Evolutionary conservation across 2,888 invertebrate species (phyloP), one percentile per base, ranked within the genome.

Genomic region (Sminthurinus aureus): DNA sequence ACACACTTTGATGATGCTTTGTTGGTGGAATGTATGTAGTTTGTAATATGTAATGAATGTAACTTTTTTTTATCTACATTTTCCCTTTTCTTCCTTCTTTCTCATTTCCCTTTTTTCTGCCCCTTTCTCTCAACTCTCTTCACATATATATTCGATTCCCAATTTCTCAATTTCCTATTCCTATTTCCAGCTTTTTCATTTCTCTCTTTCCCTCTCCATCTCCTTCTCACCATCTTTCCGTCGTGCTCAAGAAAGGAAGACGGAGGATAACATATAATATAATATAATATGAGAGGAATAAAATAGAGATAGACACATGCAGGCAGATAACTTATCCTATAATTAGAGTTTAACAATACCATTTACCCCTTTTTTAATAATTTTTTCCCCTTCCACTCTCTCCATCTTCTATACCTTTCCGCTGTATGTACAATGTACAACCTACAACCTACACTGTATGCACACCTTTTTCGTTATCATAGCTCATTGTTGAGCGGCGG

Each of bases 401-500:
- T 74, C 13, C 9, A 13, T 11, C 9, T 18, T 75, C 50, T 75
- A 38, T 4, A 26, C 12, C 24, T 75, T 75, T n/a, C n/a, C n/a
- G n/a, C n/a, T n/a, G n/a, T n/a, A n/a, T n/a, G n/a, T n/a, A n/a
- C n/a, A n/a, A n/a, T n/a, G n/a, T n/a, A n/a, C 26, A 26, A 12
- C 75, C 75, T 75, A n/a, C n/a, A n/a, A n/a, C n/a, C 9, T 52
- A 51, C 38, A 18, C 76, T 52, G n/a, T 51, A 18, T 18, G n/a
- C 4, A 13, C n/a, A 38, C 38, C 38, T 6, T 38, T 38, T 38
- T 38, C 38, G 1, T 38, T 38, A 38, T 38, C 38, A 71, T 26
- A 24, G 71, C 71, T 24, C 71, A 71, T 71, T 71, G 71, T 71
- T 24, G 75, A 2, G 15, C 18, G 75, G 79, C 38, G 69, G 81